Percentiles rank a stretch among this genome's conserved stretches.
Conservation (phyloP, 2,888 invertebrate genomes). For the Drosophila diplacantha region DNA sequence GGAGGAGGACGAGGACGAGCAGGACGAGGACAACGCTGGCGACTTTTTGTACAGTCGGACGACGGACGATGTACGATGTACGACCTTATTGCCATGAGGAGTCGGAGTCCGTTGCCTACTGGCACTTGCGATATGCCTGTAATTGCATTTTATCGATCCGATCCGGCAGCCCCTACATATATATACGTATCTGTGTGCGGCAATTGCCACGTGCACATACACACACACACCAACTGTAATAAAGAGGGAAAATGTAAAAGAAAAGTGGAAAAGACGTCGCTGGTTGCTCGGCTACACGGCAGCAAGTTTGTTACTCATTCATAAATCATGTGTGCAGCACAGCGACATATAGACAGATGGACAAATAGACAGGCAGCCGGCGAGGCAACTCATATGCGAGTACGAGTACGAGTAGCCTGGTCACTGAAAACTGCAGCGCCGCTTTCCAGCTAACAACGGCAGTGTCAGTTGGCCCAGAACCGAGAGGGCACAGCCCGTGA, state of each 20-base stretch:
- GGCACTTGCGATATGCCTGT: slow-evolving; percentile 72
- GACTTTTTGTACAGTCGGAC: slow-evolving; percentile 63
- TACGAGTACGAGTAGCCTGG: slow-evolving; percentile 50
- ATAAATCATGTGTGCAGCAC: slow-evolving; percentile 73
- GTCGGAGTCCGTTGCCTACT: slow-evolving; percentile 56
- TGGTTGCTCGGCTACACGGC: slow-evolving; percentile 64
- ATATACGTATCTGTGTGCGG: slow-evolving; percentile 40
- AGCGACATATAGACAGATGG: slow-evolving; percentile 30
- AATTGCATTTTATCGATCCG: slow-evolving; percentile 74
- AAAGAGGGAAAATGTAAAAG: slow-evolving; percentile 40
- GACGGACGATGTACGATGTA: slow-evolving; percentile 63
- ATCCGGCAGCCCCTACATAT: slow-evolving; percentile 51
- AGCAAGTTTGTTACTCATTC: slow-evolving; percentile 73
- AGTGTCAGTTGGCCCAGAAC: slow-evolving; percentile 51
- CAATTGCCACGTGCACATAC: slow-evolving; percentile 59
- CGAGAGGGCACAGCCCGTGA: slow-evolving; percentile 9
- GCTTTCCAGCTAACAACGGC: slow-evolving; percentile 49
- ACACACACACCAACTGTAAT: slow-evolving; percentile 50
- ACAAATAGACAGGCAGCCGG: slow-evolving; percentile 30
- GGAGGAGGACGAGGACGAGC: slow-evolving; percentile 2
- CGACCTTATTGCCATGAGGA: slow-evolving; percentile 67
- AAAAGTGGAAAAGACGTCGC: slow-evolving; percentile 59
- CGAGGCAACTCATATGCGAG: slow-evolving; percentile 21
- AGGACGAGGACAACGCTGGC: slow-evolving; percentile 27
- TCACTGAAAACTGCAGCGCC: slow-evolving; percentile 68